Base-by-base conservation (phyloP, 2,888 invertebrate species). In the Brachypalpus laphriformis region DNA sequence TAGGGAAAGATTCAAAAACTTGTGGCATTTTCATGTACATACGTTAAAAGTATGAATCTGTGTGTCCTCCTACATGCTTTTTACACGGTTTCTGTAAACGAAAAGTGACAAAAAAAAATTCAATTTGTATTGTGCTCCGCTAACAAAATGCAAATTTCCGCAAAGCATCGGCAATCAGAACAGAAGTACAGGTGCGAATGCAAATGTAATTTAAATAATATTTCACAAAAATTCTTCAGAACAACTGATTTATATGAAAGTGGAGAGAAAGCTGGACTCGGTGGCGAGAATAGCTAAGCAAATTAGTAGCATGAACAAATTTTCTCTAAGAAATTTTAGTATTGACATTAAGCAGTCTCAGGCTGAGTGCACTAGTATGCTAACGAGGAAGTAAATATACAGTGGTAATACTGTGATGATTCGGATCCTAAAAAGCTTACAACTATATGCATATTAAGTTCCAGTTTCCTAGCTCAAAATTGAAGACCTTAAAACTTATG, bases 81-180 rank as follows among this genome's bases (percentile, higher is more conserved):
- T 74, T 74, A 63, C 63, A 78, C 49, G 68, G 68, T 47, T 68
- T 25, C 42, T 49, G 61, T 57, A 78, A 76, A 78, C 72, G 78
- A 78, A 78, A 78, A 78, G 78, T 74, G 83, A 85, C 80, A 70
- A 70, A 83, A 83, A 77, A 82, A 34, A 83, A 80, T 85, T 85
- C 78, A 85, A 85, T 85, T 85, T 85, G 83, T 85, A 85, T 85
- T 85, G 83, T 85, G 70, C 70, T 85, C 74, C 75, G 78, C 83
- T 75, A 85, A 80, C 83, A 80, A 85, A 85, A 85, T 85, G 83
- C 80, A 85, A 80, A 85, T 85, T 85, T 74, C 37, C 70, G 47
- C 80, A 85, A 74, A 85, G 65, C 83, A 85, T 85, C 80, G 83
- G 75, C 83, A 85, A 85, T 85, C 83, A 85, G 83, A 34, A 71